Conservation (phyloP, 2,113 vertebrate genomes). For the Myotis yumanensis region DNA sequence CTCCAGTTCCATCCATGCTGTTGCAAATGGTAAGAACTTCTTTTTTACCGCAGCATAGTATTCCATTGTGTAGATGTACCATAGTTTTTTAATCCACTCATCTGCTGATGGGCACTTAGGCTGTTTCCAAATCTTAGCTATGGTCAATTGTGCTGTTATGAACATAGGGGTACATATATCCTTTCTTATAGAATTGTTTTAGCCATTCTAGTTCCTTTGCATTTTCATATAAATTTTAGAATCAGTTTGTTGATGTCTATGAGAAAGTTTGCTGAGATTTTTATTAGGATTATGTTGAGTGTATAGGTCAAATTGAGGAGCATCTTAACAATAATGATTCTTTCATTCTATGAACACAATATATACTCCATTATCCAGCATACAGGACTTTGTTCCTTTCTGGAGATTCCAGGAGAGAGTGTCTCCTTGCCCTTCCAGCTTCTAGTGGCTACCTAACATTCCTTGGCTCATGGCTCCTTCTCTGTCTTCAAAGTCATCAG, state of each 20-base stretch:
- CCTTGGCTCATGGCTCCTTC: background rate
- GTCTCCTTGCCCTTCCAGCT: background rate
- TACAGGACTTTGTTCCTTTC: background rate
- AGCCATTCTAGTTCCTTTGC: background rate
- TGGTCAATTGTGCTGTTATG: too few relatives aligned
- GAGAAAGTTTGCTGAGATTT: conserved; percentile 3
- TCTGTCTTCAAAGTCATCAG: background rate
- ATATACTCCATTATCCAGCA: background rate
- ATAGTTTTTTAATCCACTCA: too few relatives aligned
- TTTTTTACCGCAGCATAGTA: too few relatives aligned
- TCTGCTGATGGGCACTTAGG: too few relatives aligned
- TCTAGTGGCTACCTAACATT: background rate
- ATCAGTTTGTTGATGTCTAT: background rate
- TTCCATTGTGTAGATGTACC: too few relatives aligned
- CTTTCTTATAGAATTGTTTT: background rate
- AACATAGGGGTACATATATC: too few relatives aligned
- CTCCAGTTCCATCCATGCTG: too few relatives aligned
- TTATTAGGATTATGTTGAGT: background rate
- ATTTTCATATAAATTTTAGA: conserved; percentile 4
- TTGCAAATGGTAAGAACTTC: too few relatives aligned
- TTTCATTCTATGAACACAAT: background rate
- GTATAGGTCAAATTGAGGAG: background rate
- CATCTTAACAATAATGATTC: background rate
- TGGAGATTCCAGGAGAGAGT: background rate
- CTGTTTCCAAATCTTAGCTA: too few relatives aligned